Evolutionary conservation across 2,888 invertebrate species (phyloP).

Genomic region (Argyresthia albistria): DNA sequence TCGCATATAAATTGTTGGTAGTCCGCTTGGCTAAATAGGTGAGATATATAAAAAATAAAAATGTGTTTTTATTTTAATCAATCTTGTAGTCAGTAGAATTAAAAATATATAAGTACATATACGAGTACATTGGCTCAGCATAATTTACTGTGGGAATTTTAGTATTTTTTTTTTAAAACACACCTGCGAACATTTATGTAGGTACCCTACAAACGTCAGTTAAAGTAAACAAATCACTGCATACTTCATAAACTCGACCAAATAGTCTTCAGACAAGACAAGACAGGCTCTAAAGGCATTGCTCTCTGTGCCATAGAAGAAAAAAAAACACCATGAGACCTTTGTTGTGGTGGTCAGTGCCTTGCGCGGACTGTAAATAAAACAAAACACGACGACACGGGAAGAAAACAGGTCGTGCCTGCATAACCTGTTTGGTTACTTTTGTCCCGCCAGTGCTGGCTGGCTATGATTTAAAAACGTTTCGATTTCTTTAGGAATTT

Average conservation of each 20-base stretch:
- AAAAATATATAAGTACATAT: no score
- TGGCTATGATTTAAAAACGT: conserved; percentile 54
- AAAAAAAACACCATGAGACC: conserved; percentile 51
- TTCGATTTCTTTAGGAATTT: conserved; percentile 69
- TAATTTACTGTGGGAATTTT: no score
- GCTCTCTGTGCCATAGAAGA: conserved; percentile 31
- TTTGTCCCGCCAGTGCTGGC: conserved; percentile 16
- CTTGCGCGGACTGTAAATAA: conserved; percentile 66
- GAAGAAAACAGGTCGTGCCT: conserved; percentile 41
- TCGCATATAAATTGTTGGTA: no score
- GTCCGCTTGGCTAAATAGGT: no score
- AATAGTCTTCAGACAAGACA: neutral
- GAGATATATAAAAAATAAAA: no score
- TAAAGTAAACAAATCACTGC: neutral
- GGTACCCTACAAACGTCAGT: no score
- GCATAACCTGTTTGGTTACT: conserved; percentile 51
- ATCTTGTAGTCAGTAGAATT: no score
- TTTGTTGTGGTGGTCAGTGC: conserved; percentile 72
- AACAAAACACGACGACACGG: conserved; percentile 47
- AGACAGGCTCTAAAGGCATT: conserved; percentile 33
- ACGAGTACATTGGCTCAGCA: no score
- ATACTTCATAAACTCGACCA: neutral
- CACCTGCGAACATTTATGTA: no score
- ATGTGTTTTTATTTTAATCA: no score
- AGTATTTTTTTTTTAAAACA: no score